Evolutionary conservation across 2,797 vertebrate species (phyloP).

Genomic region (Chrysocyon brachyurus): DNA sequence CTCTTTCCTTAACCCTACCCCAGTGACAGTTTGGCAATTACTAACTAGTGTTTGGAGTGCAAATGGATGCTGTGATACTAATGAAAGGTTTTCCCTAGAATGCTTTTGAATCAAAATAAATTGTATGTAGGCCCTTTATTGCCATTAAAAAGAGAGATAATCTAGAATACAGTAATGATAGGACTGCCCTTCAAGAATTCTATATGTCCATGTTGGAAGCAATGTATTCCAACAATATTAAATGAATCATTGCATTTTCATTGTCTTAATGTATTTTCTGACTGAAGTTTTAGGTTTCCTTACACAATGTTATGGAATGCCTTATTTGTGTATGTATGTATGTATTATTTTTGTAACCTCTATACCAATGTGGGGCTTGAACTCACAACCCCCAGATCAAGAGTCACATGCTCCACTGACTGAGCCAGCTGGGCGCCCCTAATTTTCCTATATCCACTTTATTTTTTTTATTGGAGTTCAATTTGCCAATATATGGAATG

Average conservation of each 20-base stretch:
- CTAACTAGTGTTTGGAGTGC: constrained; percentile 53
- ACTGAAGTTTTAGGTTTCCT: background rate
- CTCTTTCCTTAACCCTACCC: constrained; percentile 40
- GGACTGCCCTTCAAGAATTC: constrained; percentile 63
- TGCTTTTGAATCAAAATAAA: constrained; percentile 67
- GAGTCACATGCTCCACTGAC: too few species aligned
- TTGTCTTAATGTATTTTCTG: constrained; percentile 16
- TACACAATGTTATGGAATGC: background rate
- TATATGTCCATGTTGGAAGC: background rate
- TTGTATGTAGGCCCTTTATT: background rate
- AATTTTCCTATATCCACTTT: too few species aligned
- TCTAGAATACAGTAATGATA: constrained; percentile 26
- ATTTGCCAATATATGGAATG: background rate
- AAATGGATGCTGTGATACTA: constrained; percentile 55
- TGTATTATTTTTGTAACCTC: too few species aligned
- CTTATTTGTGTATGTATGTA: too few species aligned
- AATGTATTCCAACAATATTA: constrained; percentile 12
- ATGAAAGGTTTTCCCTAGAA: constrained; percentile 65
- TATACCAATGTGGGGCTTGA: too few species aligned
- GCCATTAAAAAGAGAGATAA: constrained; percentile 62
- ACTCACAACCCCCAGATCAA: too few species aligned
- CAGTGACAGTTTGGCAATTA: constrained; percentile 61
- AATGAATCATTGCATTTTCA: background rate
- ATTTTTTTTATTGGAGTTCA: too few species aligned
- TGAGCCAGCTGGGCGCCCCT: too few species aligned